Conservation (phyloP, 2,888 invertebrate species). For the Cynaeus angustus region DNA sequence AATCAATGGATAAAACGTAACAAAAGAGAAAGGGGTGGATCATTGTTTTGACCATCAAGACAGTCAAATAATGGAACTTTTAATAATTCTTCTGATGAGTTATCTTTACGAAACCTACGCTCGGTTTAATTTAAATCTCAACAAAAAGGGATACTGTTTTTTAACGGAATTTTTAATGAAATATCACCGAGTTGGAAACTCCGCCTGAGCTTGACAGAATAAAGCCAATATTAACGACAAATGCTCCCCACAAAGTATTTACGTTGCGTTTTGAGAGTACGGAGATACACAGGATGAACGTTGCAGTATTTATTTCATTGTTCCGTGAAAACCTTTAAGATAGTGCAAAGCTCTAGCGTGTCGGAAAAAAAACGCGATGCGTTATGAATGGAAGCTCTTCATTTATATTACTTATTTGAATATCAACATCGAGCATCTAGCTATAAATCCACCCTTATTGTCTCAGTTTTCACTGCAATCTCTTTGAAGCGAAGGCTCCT, state of each 20-base stretch:
- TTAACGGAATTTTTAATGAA: constrained; percentile 49
- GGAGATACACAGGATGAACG: neutral
- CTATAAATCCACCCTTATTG: constrained; percentile 50
- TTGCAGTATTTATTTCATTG: constrained; percentile 27
- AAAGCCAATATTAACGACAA: constrained; percentile 51
- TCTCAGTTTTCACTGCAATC: constrained; percentile 42
- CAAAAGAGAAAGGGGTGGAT: constrained; percentile 26
- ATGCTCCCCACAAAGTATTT: constrained; percentile 30
- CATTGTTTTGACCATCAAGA: constrained; percentile 45
- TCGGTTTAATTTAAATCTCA: constrained; percentile 41
- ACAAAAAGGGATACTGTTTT: constrained; percentile 41
- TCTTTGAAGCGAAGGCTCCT: constrained; percentile 36
- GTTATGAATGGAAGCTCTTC: constrained; percentile 37
- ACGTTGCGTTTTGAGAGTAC: too few relatives aligned
- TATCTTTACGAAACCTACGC: constrained; percentile 22
- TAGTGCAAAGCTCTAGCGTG: constrained; percentile 14
- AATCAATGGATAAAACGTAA: constrained; percentile 45
- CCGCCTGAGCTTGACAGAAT: constrained; percentile 43
- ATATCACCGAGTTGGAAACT: constrained; percentile 45
- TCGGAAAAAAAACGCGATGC: constrained; percentile 22
- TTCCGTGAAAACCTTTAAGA: constrained; percentile 21
- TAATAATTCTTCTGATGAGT: constrained; percentile 45
- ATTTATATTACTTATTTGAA: constrained; percentile 47
- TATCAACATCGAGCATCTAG: constrained; percentile 46
- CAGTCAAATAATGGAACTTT: constrained; percentile 45